These are phyloP conservation scores for Neocrepidodera transversa DNA, from an alignment of 2,888 invertebrate species.

Conservation along the genomic window DNA sequence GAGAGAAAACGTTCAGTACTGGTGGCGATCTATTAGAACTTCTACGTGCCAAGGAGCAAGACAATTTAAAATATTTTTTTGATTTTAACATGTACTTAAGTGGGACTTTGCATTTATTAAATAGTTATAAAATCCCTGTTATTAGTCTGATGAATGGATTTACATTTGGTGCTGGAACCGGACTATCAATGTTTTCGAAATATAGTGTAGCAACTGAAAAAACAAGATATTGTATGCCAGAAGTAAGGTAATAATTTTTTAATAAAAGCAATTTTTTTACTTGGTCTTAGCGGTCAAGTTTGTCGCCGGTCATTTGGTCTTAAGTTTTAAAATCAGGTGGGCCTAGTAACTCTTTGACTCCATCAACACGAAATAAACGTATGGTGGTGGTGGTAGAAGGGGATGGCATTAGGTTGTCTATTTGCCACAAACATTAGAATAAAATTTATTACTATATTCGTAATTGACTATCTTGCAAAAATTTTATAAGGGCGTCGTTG, in stretches of 20 bases:
- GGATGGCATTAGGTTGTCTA: too few species aligned
- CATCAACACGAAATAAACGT: too few species aligned
- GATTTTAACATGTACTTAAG: constrained; percentile 77
- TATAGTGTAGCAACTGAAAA: constrained; percentile 94
- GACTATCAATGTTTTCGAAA: constrained; percentile 91
- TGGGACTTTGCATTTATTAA: constrained; percentile 78
- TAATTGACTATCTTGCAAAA: too few species aligned
- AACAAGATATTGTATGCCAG: constrained; percentile 97
- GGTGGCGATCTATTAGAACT: constrained; percentile 94
- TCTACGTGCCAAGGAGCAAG: constrained; percentile 67
- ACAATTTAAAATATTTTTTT: constrained; percentile 46
- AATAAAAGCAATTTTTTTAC: too few species aligned
- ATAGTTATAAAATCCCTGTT: constrained; percentile 89
- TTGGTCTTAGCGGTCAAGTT: too few species aligned
- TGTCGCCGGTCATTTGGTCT: too few species aligned
- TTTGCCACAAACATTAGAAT: too few species aligned
- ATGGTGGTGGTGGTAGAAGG: too few species aligned
- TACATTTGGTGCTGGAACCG: constrained; percentile 97
- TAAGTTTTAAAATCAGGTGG: too few species aligned
- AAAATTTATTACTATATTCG: too few species aligned
- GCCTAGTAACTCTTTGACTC: too few species aligned
- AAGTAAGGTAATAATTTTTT: constrained; percentile 66
- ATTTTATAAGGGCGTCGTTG: too few species aligned
- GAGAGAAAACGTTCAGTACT: constrained; percentile 94
- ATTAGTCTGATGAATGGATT: constrained; percentile 93